Conservation (phyloP, 2,797 vertebrate species). For the Coreius guichenoti region DNA sequence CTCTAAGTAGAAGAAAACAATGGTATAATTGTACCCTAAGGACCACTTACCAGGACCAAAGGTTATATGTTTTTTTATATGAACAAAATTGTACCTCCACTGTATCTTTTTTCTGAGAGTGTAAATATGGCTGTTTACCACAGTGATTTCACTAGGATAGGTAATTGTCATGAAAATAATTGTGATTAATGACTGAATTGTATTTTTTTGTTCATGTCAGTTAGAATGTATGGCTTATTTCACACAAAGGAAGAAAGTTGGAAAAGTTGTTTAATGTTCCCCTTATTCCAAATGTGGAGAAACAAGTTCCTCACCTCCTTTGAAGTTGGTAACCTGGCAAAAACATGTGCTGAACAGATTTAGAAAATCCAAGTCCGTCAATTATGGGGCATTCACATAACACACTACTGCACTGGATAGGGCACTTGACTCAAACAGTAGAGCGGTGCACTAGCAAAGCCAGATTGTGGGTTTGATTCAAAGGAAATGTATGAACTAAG, state of each 20-base stretch:
- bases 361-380: background rate
- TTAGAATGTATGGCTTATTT: background rate
- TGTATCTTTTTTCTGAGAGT: no score
- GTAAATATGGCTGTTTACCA: background rate
- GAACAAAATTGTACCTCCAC: no score
- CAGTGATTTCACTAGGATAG: background rate
- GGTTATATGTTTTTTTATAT: no score
- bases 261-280: background rate
- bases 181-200: background rate
- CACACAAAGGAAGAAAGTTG: background rate
- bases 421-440: background rate
- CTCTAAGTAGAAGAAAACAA: no score
- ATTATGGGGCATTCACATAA: background rate
- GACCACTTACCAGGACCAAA: no score
- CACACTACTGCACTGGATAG: background rate
- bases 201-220: background rate
- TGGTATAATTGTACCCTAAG: no score
- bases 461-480: background rate
- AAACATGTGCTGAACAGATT: background rate
- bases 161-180: background rate
- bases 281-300: background rate
- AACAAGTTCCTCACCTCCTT: background rate
- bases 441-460: background rate
- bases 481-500: background rate
- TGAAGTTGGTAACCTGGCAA: background rate